Conservation (phyloP, 1,140 invertebrate species). For the Danaus plexippus region DNA sequence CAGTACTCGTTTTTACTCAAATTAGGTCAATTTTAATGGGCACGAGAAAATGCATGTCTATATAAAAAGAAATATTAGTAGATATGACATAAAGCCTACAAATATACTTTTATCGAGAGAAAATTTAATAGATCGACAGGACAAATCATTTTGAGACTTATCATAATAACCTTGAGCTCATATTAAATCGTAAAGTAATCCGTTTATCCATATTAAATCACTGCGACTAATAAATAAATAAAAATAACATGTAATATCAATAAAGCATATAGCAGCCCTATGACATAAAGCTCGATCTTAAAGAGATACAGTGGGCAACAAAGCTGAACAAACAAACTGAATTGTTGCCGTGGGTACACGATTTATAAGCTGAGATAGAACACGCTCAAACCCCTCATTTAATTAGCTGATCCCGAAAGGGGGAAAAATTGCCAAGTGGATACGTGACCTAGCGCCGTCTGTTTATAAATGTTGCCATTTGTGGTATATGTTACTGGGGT, state of each 20-base stretch:
- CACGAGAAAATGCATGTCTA: not conserved
- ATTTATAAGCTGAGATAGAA: conserved; percentile 22
- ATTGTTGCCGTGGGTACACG: too few relatives aligned
- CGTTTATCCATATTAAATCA: conserved; percentile 1
- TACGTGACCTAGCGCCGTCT: conserved; percentile 19
- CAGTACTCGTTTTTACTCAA: conserved; percentile 8
- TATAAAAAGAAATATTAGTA: conserved; percentile 6
- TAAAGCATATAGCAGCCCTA: too few relatives aligned
- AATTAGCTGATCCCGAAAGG: conserved; percentile 24
- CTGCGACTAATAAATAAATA: not conserved
- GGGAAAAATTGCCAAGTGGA: conserved; percentile 27
- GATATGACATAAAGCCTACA: too few relatives aligned
- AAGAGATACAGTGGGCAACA: too few relatives aligned
- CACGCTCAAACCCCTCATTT: conserved; percentile 23
- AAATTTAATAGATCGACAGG: too few relatives aligned
- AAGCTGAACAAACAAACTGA: too few relatives aligned
- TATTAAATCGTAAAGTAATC: not conserved
- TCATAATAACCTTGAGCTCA: too few relatives aligned
- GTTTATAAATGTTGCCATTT: too few relatives aligned
- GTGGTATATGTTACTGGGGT: too few relatives aligned
- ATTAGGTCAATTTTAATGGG: conserved; percentile 8
- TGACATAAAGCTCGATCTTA: too few relatives aligned
- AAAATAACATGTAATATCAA: not conserved
- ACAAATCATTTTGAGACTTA: too few relatives aligned
- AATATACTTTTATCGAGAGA: too few relatives aligned